A percentile compares a stretch with the other conserved stretches of the same genome.
phyloP scores from a whole-genome alignment of 2,113 vertebrate genomes.

The Phalacrocorax aristotelis region DNA sequence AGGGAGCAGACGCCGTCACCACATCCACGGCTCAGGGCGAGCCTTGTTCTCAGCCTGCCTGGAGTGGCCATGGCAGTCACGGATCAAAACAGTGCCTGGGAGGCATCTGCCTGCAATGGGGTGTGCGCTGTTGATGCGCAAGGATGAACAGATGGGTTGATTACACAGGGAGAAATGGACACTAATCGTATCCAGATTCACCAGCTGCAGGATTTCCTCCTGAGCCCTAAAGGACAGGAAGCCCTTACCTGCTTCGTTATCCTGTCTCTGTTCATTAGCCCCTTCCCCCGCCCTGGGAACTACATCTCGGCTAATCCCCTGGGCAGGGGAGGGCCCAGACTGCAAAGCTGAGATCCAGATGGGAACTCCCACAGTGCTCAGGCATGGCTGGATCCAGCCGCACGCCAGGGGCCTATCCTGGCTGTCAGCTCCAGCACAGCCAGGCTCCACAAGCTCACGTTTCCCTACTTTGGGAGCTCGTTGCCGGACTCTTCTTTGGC shows the following conservation, averaged over 20 bases:
- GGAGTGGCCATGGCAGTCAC: neutral
- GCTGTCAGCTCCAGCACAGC: neutral
- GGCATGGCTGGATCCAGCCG: neutral
- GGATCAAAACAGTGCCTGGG: neutral
- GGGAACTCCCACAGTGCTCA: neutral
- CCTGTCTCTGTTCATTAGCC: slow-evolving; percentile 34
- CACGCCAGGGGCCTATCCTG: neutral
- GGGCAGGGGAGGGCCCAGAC: neutral
- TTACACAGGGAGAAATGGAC: slow-evolving; percentile 54
- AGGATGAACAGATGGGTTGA: slow-evolving; percentile 48
- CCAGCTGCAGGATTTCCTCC: slow-evolving; percentile 67
- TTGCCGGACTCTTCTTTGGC: neutral
- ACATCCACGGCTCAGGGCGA: neutral
- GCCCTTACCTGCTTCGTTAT: slow-evolving; percentile 54
- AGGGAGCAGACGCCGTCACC: neutral
- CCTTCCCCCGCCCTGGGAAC: slow-evolving; percentile 23
- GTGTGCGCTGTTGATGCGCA: neutral
- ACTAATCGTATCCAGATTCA: slow-evolving; percentile 50
- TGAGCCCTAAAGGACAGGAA: slow-evolving; percentile 44
- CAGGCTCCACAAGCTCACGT: neutral
- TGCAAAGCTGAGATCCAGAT: neutral
- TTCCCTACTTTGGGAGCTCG: neutral
- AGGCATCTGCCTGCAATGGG: neutral
- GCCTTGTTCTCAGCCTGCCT: neutral
- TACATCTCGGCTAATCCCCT: neutral